These are phyloP conservation scores for Mirounga angustirostris DNA, from an alignment of 2,113 vertebrate species.

Conservation along the genomic window DNA sequence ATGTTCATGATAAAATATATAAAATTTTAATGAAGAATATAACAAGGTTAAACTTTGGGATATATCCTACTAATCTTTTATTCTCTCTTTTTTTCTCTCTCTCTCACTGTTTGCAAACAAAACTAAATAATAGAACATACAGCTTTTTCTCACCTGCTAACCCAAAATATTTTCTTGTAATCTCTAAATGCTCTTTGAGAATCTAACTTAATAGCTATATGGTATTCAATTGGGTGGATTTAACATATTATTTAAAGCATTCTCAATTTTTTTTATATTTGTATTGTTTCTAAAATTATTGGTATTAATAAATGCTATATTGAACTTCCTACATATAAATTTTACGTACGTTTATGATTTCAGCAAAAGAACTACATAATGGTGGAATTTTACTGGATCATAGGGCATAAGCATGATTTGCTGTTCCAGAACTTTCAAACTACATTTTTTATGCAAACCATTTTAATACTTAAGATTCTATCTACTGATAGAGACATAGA, in stretches of 20 bases:
- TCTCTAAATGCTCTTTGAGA: conserved; percentile 14
- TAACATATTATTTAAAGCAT: background rate
- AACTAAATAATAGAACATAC: conserved; percentile 1
- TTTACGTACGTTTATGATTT: background rate
- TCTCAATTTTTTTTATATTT: conserved; percentile 23
- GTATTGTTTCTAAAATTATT: background rate
- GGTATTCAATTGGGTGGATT: background rate
- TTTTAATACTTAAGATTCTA: conserved; percentile 44
- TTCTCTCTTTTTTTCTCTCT: background rate
- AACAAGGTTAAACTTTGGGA: background rate
- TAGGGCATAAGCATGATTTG: background rate
- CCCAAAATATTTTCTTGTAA: background rate
- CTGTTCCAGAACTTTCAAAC: background rate
- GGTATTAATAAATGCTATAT: background rate
- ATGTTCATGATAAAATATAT: conserved; percentile 15
- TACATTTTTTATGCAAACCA: background rate
- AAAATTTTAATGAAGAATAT: background rate
- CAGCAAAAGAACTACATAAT: background rate
- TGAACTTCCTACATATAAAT: background rate
- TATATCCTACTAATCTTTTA: background rate
- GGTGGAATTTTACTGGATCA: background rate
- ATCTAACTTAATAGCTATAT: background rate
- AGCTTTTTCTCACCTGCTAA: background rate
- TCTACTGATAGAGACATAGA: background rate
- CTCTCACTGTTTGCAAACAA: background rate